phyloP scores from a whole-genome alignment of 2,797 vertebrate genomes.

The Scarus forsteni region DNA sequence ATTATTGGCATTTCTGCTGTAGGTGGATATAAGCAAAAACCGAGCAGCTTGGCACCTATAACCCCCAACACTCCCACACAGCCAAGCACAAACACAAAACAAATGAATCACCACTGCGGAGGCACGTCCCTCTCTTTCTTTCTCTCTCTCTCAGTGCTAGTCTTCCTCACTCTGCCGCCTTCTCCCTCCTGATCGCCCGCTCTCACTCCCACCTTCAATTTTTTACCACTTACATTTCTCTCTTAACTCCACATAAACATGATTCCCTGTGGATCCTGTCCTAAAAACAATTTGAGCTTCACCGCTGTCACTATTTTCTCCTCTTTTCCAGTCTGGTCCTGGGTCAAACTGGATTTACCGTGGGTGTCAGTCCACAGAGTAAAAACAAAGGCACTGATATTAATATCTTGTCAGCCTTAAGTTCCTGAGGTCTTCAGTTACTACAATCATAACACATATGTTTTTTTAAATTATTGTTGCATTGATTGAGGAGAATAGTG shows the following conservation, averaged over 20 bases:
- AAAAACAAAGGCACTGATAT: neutral
- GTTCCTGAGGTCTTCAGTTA: slow-evolving; percentile 4
- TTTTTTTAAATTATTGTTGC: neutral
- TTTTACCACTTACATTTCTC: slow-evolving; percentile 46
- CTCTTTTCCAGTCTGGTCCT: slow-evolving; percentile 17
- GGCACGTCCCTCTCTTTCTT: slow-evolving; percentile 68
- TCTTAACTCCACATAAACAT: slow-evolving; percentile 44
- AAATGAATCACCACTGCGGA: slow-evolving; percentile 81
- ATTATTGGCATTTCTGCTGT: slow-evolving; percentile 78
- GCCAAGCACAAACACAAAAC: slow-evolving; percentile 80
- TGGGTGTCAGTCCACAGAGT: neutral
- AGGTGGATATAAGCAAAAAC: slow-evolving; percentile 79
- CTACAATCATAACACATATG: neutral
- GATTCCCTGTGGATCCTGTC: slow-evolving; percentile 18
- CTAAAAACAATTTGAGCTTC: slow-evolving; percentile 25
- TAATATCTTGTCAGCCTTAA: slow-evolving; percentile 6
- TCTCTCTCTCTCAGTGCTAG: slow-evolving; percentile 52
- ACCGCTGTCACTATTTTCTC: slow-evolving; percentile 18
- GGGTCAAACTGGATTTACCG: neutral
- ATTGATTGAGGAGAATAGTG: too few species aligned
- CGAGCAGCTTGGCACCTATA: slow-evolving; percentile 80
- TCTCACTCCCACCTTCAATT: slow-evolving; percentile 62
- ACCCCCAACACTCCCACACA: slow-evolving; percentile 79
- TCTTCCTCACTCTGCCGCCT: slow-evolving; percentile 58
- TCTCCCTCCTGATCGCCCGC: slow-evolving; percentile 58